phyloP scores from a whole-genome alignment of 1,140 invertebrate species.

The Stegodyphus mimosarum region DNA sequence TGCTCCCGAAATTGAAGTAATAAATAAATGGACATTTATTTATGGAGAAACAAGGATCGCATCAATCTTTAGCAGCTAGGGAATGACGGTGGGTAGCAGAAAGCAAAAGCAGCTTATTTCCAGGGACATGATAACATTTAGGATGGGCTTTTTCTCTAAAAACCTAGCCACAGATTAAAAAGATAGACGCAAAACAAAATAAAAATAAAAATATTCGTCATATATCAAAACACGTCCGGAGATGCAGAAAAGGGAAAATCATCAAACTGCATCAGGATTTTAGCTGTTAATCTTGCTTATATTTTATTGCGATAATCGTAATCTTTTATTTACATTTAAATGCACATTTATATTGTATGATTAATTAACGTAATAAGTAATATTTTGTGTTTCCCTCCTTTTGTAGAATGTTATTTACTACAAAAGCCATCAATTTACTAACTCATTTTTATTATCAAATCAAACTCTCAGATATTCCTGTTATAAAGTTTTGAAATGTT shows the following conservation, averaged over 20 bases:
- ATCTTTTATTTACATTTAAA: too few species aligned
- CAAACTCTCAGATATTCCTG: too few species aligned
- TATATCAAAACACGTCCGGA: constrained; percentile 47
- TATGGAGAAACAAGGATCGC: neutral
- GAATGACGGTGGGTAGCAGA: constrained; percentile 33
- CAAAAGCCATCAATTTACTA: too few species aligned
- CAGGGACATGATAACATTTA: constrained; percentile 44
- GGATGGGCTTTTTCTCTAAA: constrained; percentile 21
- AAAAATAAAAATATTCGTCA: constrained; percentile 16
- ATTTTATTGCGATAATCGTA: too few species aligned
- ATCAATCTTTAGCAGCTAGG: constrained; percentile 21
- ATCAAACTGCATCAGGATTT: neutral
- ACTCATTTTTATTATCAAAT: too few species aligned
- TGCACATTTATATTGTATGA: too few species aligned
- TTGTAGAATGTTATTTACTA: too few species aligned
- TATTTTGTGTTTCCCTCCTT: too few species aligned
- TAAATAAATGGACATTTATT: constrained; percentile 54
- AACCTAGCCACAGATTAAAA: neutral
- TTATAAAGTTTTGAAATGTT: too few species aligned
- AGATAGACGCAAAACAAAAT: neutral
- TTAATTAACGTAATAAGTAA: too few species aligned
- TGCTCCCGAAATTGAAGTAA: constrained; percentile 43
- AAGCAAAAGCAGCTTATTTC: constrained; percentile 30
- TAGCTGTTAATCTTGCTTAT: too few species aligned
- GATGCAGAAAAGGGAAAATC: constrained; percentile 11